phyloP scores from a whole-genome alignment of 2,113 vertebrate species.

The Mastomys natalensis region DNA sequence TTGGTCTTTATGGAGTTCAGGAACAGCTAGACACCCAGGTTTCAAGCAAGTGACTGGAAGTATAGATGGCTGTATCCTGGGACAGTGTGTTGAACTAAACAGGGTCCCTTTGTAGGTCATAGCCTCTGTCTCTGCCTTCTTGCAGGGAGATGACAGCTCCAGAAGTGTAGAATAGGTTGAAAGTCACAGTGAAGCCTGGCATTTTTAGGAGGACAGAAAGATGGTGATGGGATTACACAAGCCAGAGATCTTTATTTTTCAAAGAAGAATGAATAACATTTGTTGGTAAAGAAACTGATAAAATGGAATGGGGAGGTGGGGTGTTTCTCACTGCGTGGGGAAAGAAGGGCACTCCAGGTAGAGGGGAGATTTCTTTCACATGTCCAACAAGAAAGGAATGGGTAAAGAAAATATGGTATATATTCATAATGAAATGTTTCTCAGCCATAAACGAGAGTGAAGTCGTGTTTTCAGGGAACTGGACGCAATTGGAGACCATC shows the following conservation, averaged over 20 bases:
- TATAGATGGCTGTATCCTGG: background rate
- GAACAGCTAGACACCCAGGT: background rate
- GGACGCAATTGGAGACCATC: background rate
- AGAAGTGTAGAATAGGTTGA: fast-evolving
- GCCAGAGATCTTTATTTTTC: fast-evolving
- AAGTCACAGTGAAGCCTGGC: background rate
- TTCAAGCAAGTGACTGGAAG: fast-evolving
- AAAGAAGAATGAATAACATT: fast-evolving
- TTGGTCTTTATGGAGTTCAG: background rate
- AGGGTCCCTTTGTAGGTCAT: background rate
- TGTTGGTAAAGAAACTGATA: background rate
- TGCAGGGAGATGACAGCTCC: background rate
- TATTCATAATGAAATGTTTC: background rate
- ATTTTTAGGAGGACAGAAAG: background rate
- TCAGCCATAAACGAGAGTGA: background rate
- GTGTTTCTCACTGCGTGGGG: too few species aligned
- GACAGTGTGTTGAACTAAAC: background rate
- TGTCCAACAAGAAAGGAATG: background rate
- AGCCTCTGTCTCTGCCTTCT: fast-evolving
- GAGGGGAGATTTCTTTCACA: fast-evolving
- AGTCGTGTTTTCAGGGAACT: background rate
- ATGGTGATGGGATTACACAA: background rate
- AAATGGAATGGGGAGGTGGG: fast-evolving
- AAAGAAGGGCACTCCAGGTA: background rate
- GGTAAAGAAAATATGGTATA: background rate